Evolutionary conservation across 2,797 vertebrate genomes (phyloP).

Genomic region (Gadopsis bispinosus): DNA sequence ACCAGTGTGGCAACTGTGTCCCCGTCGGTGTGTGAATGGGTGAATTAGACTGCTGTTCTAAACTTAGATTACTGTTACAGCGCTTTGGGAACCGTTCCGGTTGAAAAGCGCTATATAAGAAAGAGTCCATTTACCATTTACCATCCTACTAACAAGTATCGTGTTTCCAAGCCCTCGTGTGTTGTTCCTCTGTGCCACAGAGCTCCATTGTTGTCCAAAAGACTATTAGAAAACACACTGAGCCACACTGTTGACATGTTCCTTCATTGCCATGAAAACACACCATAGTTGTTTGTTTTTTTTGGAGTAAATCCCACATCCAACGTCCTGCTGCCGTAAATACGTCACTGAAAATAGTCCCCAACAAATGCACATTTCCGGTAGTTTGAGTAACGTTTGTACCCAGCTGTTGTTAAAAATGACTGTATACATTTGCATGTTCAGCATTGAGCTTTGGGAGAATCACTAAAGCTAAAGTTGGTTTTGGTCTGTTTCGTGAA

Average conservation of each 20-base stretch:
- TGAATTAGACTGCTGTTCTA: too few relatives aligned
- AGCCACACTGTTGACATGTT: neutral
- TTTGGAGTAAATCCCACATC: neutral
- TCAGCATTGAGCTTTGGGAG: neutral
- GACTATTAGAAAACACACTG: neutral
- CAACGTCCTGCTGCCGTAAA: neutral
- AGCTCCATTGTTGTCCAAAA: neutral
- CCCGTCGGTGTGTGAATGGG: too few relatives aligned
- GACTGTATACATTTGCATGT: too few relatives aligned
- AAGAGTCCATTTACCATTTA: too few relatives aligned
- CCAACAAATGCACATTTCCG: neutral
- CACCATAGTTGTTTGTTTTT: neutral
- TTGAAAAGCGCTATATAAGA: too few relatives aligned
- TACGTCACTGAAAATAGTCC: neutral
- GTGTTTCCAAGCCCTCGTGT: neutral
- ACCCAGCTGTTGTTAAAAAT: neutral
- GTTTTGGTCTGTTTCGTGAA: too few relatives aligned
- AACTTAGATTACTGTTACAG: too few relatives aligned
- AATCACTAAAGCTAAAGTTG: too few relatives aligned
- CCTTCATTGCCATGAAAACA: neutral
- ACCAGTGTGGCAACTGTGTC: too few relatives aligned
- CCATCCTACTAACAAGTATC: neutral
- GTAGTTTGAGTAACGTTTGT: neutral
- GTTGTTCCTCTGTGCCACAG: neutral
- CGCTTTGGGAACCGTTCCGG: too few relatives aligned